Percentiles rank a stretch among this genome's conserved stretches.
Evolutionary conservation across 2,797 vertebrate species (phyloP).

Genomic region (Acipenser oxyrinchus): DNA sequence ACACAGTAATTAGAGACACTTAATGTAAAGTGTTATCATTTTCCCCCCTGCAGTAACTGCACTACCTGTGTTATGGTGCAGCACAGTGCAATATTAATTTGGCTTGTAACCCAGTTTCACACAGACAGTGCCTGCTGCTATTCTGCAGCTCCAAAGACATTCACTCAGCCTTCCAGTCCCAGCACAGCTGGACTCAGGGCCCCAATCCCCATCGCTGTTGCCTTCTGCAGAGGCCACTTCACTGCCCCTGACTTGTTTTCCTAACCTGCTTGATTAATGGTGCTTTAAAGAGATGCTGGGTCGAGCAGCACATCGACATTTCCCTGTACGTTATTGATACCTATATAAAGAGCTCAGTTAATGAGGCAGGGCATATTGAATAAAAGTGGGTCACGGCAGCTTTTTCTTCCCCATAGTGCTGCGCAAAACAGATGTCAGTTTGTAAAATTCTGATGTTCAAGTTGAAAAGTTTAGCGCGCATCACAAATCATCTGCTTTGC

Average conservation of each 20-base stretch:
- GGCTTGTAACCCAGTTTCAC: no score
- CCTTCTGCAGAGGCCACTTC: background rate
- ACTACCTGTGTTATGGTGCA: no score
- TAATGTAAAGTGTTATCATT: no score
- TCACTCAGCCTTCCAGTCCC: no score
- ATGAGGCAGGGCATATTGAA: slow-evolving; percentile 50
- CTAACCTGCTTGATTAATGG: background rate
- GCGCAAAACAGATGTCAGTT: background rate
- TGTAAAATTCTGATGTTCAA: background rate
- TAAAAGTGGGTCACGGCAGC: slow-evolving; percentile 48
- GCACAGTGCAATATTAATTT: no score
- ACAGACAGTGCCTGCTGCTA: no score
- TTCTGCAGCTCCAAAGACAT: no score
- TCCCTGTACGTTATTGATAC: background rate
- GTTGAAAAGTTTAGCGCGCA: no score
- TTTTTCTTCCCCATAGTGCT: slow-evolving; percentile 18
- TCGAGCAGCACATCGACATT: background rate
- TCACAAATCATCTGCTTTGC: no score
- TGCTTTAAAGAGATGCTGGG: slow-evolving; percentile 1
- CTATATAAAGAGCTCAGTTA: slow-evolving; percentile 42
- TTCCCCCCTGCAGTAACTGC: no score
- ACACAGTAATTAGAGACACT: no score
- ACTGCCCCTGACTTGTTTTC: background rate
- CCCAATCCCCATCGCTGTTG: background rate
- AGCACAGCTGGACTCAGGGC: no score